phyloP scores from a whole-genome alignment of 2,888 invertebrate species.

The Drosophila atroscutellata region DNA sequence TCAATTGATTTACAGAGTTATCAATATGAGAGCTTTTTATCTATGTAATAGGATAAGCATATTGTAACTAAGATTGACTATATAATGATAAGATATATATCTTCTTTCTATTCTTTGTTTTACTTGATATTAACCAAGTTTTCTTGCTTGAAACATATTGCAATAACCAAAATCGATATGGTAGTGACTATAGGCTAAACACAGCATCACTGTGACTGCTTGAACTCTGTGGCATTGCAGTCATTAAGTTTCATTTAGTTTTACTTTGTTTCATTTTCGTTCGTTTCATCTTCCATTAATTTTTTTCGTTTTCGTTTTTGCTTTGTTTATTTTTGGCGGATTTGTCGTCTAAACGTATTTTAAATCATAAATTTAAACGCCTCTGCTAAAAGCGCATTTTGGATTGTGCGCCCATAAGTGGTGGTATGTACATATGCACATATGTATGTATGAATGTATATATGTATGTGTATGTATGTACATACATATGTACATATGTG shows the following conservation, averaged over 20 bases:
- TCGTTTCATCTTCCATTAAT: not conserved
- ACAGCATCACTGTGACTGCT: slow-evolving; percentile 20
- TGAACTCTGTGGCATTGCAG: not conserved
- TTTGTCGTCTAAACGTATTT: slow-evolving; percentile 13
- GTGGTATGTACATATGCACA: not conserved
- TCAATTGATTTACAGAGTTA: not conserved
- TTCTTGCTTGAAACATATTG: not conserved
- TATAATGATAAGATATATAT: no score
- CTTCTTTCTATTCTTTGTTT: not conserved
- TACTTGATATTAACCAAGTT: not conserved
- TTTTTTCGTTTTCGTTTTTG: not conserved
- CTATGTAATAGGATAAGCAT: not conserved
- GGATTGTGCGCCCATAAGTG: slow-evolving; percentile 17
- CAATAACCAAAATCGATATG: not conserved
- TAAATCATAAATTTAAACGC: slow-evolving; percentile 54
- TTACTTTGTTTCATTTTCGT: slow-evolving; percentile 8
- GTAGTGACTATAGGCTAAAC: slow-evolving; percentile 15
- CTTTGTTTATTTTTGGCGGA: not conserved
- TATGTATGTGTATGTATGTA: not conserved
- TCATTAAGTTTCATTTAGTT: slow-evolving; percentile 30
- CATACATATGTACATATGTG: not conserved
- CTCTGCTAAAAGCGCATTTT: slow-evolving; percentile 45
- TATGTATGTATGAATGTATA: not conserved
- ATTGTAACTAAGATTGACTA: not conserved
- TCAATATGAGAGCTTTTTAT: not conserved